A percentile compares a stretch with the other conserved stretches of the same genome.
These are phyloP conservation scores for Embidobia sp. DNA, from an alignment of 2,888 invertebrate species.

Conservation along the genomic window DNA sequence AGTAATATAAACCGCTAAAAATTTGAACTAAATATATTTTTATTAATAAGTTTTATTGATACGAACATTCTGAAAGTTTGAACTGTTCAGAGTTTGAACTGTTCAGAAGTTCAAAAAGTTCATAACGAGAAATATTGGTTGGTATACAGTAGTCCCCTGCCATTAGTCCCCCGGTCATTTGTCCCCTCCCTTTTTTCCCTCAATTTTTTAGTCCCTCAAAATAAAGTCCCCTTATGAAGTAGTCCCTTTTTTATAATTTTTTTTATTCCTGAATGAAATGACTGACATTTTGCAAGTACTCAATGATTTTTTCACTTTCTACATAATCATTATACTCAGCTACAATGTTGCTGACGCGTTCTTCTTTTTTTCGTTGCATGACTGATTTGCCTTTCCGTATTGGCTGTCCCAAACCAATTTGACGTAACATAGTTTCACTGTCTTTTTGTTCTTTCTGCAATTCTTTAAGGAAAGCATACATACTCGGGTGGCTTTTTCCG, in stretches of 20 bases:
- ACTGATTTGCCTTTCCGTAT: neutral
- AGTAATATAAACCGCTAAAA: no score
- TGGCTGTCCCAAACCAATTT: neutral
- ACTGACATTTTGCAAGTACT: neutral
- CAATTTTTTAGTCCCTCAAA: no score
- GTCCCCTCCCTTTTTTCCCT: no score
- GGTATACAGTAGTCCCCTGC: no score
- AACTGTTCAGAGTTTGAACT: no score
- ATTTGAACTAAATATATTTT: no score
- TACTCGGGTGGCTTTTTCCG: neutral
- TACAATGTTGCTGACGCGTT: neutral
- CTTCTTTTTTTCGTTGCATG: neutral
- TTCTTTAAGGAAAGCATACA: neutral
- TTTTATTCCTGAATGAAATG: neutral
- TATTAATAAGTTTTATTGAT: no score
- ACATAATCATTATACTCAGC: neutral
- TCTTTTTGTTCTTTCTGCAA: neutral
- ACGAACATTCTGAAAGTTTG: no score
- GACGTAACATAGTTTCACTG: neutral
- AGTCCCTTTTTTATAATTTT: neutral
- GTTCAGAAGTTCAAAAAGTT: no score
- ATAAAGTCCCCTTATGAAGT: no score
- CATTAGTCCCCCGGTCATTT: no score
- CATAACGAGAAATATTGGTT: no score
- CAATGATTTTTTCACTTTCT: neutral